These are phyloP conservation scores for Serilophus lunatus DNA, from an alignment of 2,113 vertebrate genomes.

Conservation along the genomic window DNA sequence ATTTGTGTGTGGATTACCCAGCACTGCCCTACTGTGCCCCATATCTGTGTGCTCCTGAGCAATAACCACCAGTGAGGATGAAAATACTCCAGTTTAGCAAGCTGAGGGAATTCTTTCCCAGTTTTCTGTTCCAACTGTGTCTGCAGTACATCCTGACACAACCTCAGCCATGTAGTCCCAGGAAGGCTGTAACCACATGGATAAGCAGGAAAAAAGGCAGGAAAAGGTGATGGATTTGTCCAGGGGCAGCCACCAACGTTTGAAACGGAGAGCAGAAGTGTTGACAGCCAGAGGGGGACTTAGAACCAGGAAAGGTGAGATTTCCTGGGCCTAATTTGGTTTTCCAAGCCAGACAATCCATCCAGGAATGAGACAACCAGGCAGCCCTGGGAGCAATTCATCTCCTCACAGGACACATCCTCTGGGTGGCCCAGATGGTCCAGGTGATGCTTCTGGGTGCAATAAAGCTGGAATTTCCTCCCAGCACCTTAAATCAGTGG, in stretches of 20 bases:
- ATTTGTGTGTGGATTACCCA: background rate
- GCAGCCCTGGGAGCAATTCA: background rate
- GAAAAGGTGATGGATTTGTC: background rate
- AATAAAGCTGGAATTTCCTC: background rate
- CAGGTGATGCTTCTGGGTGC: background rate
- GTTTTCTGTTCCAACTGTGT: background rate
- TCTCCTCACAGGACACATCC: background rate
- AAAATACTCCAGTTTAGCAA: background rate
- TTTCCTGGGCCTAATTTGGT: background rate
- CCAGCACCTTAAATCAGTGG: background rate
- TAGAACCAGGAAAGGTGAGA: background rate
- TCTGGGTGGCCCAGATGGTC: conserved; percentile 11
- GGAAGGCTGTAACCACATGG: no score
- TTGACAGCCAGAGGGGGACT: background rate
- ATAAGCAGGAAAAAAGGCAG: background rate
- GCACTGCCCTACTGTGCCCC: background rate
- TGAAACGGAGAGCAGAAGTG: background rate
- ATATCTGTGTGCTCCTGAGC: background rate
- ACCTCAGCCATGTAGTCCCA: rapidly evolving
- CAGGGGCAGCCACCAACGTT: background rate
- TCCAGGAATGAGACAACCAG: background rate
- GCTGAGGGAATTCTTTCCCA: background rate
- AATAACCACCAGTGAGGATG: rapidly evolving
- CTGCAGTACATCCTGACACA: background rate
- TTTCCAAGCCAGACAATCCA: background rate